Evolutionary conservation across 2,888 invertebrate species (phyloP).

Genomic region (Stenolophus ochropezus): DNA sequence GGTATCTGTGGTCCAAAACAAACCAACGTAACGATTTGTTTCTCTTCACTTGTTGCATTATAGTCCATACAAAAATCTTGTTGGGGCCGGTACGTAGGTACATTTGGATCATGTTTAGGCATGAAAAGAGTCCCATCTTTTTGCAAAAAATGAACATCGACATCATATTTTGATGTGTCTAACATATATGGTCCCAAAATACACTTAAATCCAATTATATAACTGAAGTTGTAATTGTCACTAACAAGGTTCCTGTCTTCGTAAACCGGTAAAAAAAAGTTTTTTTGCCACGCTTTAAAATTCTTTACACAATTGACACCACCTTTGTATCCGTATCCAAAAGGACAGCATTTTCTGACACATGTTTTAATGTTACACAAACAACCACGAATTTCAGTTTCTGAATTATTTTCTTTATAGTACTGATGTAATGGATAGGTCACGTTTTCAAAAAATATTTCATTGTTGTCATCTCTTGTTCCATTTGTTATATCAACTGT

Average conservation of each 20-base stretch:
- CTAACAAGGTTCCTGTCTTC: not conserved
- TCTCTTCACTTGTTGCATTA: not conserved
- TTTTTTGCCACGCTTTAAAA: not conserved
- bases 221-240: not conserved
- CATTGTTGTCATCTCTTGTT: not conserved
- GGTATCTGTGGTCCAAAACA: not conserved
- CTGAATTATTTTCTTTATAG: not conserved
- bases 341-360: conserved; percentile 26
- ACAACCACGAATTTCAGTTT: conserved; percentile 12
- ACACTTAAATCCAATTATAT: not conserved
- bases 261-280: not conserved
- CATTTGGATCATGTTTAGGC: not conserved
- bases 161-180: not conserved
- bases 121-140: conserved; percentile 11
- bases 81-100: not conserved
- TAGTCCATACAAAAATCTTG: conserved; percentile 16
- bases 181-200: conserved; percentile 31
- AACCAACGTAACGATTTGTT: conserved; percentile 1
- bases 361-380: conserved; percentile 10
- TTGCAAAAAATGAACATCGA: conserved; percentile 29
- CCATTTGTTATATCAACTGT: conserved; percentile 16
- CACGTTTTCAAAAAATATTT: not conserved
- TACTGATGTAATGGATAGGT: not conserved
- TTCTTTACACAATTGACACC: not conserved
- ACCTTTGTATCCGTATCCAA: not conserved